These are phyloP conservation scores for Trypoxylon attenuatum DNA, from an alignment of 2,888 invertebrate genomes.

Conservation along the genomic window DNA sequence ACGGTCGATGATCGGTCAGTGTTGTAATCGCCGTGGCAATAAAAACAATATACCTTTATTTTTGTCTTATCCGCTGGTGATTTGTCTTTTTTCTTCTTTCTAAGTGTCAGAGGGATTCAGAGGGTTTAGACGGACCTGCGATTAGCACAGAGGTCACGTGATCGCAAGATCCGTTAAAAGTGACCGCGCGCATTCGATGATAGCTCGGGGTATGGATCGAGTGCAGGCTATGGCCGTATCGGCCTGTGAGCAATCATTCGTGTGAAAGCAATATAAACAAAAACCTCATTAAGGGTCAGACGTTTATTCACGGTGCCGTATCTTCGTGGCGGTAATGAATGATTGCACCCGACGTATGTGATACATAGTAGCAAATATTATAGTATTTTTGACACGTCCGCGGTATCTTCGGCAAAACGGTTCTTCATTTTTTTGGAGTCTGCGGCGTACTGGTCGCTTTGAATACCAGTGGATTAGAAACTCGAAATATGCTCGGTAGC, in stretches of 20 bases:
- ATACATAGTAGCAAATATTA: conserved; percentile 46
- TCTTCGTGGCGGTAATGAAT: conserved; percentile 20
- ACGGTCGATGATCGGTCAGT: conserved; percentile 1
- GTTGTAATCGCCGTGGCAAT: not conserved
- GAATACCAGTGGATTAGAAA: conserved; percentile 93
- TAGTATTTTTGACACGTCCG: conserved; percentile 21
- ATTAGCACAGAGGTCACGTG: not conserved
- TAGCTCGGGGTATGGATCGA: not conserved
- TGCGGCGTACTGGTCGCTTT: conserved; percentile 76
- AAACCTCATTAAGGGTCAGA: conserved; percentile 32
- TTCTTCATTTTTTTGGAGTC: conserved; percentile 70
- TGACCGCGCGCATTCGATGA: not conserved
- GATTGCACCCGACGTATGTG: conserved; percentile 20
- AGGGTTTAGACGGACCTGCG: not conserved
- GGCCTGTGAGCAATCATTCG: conserved; percentile 25
- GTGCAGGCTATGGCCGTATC: not conserved
- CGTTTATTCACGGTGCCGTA: conserved; percentile 48
- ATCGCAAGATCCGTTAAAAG: not conserved
- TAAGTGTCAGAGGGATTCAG: not conserved
- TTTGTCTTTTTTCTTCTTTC: not conserved
- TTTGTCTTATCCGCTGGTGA: not conserved
- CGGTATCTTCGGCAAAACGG: conserved; percentile 35
- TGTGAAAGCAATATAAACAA: conserved; percentile 44
- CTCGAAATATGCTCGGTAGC: conserved; percentile 94
- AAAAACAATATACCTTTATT: not conserved